phyloP scores from a whole-genome alignment of 2,797 vertebrate genomes.

The Todus mexicanus region DNA sequence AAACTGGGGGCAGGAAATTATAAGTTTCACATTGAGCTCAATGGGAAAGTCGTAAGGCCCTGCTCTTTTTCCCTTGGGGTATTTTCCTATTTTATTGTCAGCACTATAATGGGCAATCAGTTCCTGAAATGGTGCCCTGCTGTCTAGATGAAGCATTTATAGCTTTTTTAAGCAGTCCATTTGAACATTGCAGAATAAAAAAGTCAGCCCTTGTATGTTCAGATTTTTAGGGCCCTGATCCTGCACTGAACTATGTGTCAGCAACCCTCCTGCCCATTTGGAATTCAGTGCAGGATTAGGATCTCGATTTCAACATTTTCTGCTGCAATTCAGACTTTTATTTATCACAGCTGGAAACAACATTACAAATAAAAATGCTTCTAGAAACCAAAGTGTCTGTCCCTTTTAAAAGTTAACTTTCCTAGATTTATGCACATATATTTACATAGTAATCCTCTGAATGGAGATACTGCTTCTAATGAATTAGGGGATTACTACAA shows the following conservation, averaged over 20 bases:
- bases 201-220: not conserved
- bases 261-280: conserved; percentile 15
- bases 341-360: conserved; percentile 46
- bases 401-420: conserved; percentile 45
- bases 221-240: conserved; percentile 31
- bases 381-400: not conserved
- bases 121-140: conserved; percentile 62
- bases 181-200: conserved; percentile 44
- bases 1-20: conserved; percentile 38
- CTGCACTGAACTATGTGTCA: not conserved
- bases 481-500: conserved; percentile 21
- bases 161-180: conserved; percentile 50
- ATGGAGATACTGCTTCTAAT: not conserved
- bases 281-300: conserved; percentile 10
- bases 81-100: conserved; percentile 60
- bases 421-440: conserved; percentile 43
- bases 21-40: conserved; percentile 48
- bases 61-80: conserved; percentile 39
- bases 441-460: conserved; percentile 46
- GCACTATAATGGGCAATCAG: conserved; percentile 62
- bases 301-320: not conserved
- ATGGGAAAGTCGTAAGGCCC: conserved; percentile 37
- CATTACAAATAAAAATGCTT: conserved; percentile 30
- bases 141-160: conserved; percentile 65
- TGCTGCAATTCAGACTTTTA: conserved; percentile 18